A percentile compares a stretch with the other conserved stretches of the same genome.
These are phyloP conservation scores for Acronicta aceris DNA, from an alignment of 2,888 invertebrate genomes.

Conservation along the genomic window DNA sequence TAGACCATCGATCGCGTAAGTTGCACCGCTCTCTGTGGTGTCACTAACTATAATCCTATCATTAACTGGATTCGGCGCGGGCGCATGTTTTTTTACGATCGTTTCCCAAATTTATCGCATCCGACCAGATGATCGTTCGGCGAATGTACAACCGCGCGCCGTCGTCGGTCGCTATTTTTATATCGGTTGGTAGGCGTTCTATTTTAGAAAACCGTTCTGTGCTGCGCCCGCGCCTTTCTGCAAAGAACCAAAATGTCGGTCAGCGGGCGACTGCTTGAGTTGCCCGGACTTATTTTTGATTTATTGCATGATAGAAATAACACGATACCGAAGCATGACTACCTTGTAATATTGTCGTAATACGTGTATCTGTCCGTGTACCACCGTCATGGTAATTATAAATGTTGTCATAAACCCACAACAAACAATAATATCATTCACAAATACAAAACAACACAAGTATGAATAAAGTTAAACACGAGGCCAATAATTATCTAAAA, in stretches of 20 bases:
- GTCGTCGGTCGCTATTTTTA: constrained; percentile 77
- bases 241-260: constrained; percentile 81
- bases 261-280: constrained; percentile 73
- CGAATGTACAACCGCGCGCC: constrained; percentile 68
- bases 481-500: constrained; percentile 44
- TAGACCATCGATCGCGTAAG: constrained; percentile 90
- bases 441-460: constrained; percentile 56
- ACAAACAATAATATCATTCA: constrained; percentile 64
- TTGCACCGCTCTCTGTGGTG: constrained; percentile 89
- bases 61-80: constrained; percentile 82
- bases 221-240: constrained; percentile 84
- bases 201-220: constrained; percentile 76
- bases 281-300: constrained; percentile 71
- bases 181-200: constrained; percentile 78
- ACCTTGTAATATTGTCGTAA: constrained; percentile 67
- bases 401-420: constrained; percentile 63
- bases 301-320: constrained; percentile 74
- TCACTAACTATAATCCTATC: constrained; percentile 85
- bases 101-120: constrained; percentile 64
- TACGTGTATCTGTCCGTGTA: constrained; percentile 64
- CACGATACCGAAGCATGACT: constrained; percentile 79
- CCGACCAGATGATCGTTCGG: constrained; percentile 73
- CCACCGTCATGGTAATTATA: constrained; percentile 69
- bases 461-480: constrained; percentile 49
- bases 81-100: constrained; percentile 70